Evolutionary conservation across 2,113 vertebrate species (phyloP).

Genomic region (Elanus axillaris): DNA sequence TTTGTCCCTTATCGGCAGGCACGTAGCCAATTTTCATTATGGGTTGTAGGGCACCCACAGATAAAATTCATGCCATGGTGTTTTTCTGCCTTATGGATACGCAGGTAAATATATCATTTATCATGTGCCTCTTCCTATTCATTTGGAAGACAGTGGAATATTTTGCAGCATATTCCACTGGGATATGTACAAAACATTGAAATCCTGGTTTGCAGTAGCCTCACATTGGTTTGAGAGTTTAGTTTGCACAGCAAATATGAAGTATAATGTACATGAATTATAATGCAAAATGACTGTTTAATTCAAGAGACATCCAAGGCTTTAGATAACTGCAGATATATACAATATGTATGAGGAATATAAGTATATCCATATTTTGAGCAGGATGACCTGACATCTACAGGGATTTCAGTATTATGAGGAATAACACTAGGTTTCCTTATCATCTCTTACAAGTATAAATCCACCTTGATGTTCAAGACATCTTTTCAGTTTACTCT

Average conservation of each 20-base stretch:
- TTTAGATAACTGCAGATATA: slow-evolving; percentile 26
- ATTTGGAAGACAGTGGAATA: background rate
- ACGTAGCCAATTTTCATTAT: background rate
- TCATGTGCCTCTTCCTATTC: background rate
- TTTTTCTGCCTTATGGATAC: background rate
- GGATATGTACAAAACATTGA: slow-evolving; percentile 19
- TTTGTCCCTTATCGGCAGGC: background rate
- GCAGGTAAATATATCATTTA: slow-evolving; percentile 18
- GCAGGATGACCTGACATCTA: background rate
- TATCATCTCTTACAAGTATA: background rate
- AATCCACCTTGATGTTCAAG: background rate
- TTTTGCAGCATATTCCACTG: background rate
- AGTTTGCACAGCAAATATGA: slow-evolving; percentile 11
- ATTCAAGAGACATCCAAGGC: slow-evolving; percentile 39
- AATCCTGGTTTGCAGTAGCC: background rate
- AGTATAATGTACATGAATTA: slow-evolving; percentile 18
- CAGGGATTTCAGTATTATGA: background rate
- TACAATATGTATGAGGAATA: slow-evolving; percentile 41
- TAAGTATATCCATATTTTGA: background rate
- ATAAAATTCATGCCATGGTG: background rate
- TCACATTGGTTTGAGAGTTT: background rate
- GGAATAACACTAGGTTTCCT: background rate
- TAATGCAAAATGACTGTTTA: slow-evolving; percentile 30
- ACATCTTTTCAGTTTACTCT: background rate
- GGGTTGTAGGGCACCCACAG: background rate